phyloP scores from a whole-genome alignment of 2,797 vertebrate species.

The Crenichthys baileyi region DNA sequence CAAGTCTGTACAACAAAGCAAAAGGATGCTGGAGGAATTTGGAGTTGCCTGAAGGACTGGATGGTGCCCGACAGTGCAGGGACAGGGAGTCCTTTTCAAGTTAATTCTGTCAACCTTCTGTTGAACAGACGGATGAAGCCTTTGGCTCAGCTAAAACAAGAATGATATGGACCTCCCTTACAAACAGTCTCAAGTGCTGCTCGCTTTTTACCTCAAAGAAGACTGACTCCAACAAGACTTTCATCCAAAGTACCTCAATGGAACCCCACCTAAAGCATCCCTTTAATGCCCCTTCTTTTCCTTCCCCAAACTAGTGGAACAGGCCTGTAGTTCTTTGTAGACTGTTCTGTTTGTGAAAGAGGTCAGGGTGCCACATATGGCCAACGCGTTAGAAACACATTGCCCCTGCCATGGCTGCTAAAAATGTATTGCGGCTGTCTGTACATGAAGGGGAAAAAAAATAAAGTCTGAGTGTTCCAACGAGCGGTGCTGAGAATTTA shows the following conservation, averaged over 20 bases:
- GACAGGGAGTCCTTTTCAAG: conserved; percentile 74
- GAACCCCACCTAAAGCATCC: conserved; percentile 52
- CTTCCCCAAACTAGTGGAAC: conserved; percentile 63
- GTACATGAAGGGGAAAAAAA: conserved; percentile 82
- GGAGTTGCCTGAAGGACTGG: conserved; percentile 72
- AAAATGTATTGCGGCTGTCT: conserved; percentile 85
- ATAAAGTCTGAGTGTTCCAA: conserved; percentile 84
- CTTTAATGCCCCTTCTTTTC: conserved; percentile 44
- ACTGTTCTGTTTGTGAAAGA: conserved; percentile 82
- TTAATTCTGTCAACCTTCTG: conserved; percentile 77
- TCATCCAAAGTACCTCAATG: conserved; percentile 57
- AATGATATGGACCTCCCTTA: conserved; percentile 72
- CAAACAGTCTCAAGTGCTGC: conserved; percentile 73
- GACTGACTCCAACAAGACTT: conserved; percentile 66
- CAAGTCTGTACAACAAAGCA: conserved; percentile 68
- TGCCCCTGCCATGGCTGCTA: conserved; percentile 80
- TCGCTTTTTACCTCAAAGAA: conserved; percentile 73
- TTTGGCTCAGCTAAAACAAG: conserved; percentile 71
- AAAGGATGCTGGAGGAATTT: conserved; percentile 64
- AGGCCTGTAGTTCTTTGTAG: conserved; percentile 68
- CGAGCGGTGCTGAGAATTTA: conserved; percentile 79
- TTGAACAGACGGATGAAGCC: conserved; percentile 74
- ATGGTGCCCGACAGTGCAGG: conserved; percentile 68
- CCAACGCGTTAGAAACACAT: conserved; percentile 82
- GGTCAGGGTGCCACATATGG: conserved; percentile 85